phyloP scores from a whole-genome alignment of 2,888 invertebrate genomes.

The Cordilura impudica region DNA sequence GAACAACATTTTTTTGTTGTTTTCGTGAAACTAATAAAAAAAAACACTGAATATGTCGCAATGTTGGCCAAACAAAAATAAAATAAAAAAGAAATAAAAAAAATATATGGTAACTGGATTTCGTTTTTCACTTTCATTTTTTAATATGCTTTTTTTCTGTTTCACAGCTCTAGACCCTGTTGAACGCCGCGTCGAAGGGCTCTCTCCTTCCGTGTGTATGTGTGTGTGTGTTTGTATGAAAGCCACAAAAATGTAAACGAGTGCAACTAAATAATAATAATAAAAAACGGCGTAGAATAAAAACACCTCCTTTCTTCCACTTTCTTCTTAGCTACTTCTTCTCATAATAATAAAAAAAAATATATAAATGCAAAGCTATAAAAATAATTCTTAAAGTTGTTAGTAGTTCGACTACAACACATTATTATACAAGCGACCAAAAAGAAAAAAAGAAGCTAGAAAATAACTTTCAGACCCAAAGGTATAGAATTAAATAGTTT shows the following conservation, averaged over 20 bases:
- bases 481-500: slow-evolving; percentile 72
- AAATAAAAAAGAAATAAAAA: slow-evolving; percentile 6
- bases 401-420: not conserved
- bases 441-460: not conserved
- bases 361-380: not conserved
- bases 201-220: not conserved
- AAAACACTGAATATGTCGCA: slow-evolving; percentile 50
- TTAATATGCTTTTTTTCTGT: slow-evolving; percentile 16
- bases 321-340: not conserved
- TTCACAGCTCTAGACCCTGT: slow-evolving; percentile 40
- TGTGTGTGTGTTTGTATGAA: slow-evolving; percentile 15
- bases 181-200: slow-evolving; percentile 30
- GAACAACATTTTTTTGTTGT: not conserved
- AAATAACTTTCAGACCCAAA: slow-evolving; percentile 60
- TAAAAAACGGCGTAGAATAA: slow-evolving; percentile 36
- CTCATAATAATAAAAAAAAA: not conserved
- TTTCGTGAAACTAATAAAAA: slow-evolving; percentile 21
- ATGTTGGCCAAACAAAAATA: slow-evolving; percentile 58
- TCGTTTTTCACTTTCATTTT: slow-evolving; percentile 52
- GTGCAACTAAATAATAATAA: slow-evolving; percentile 53
- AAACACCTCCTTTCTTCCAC: not conserved
- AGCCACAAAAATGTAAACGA: slow-evolving; percentile 54
- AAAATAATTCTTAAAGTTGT: slow-evolving; percentile 43
- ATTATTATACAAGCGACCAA: slow-evolving; percentile 7
- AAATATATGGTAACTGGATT: slow-evolving; percentile 51